phyloP scores from a whole-genome alignment of 2,797 vertebrate species.

The Cynopterus sphinx region DNA sequence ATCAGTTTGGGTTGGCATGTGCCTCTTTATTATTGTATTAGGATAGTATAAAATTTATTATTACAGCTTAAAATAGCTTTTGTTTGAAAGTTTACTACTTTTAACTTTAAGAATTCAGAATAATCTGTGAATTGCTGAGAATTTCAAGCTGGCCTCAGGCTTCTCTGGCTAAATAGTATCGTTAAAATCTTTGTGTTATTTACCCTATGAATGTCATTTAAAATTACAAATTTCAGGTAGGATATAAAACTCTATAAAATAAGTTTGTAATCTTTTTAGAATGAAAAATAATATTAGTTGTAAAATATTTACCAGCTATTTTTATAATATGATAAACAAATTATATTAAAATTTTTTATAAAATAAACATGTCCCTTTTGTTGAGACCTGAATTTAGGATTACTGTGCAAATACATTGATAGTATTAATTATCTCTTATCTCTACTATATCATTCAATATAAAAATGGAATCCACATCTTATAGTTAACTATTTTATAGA shows the following conservation, averaged over 20 bases:
- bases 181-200: background rate
- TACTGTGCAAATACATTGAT: background rate
- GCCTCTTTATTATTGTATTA: background rate
- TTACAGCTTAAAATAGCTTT: background rate
- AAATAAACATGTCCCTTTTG: background rate
- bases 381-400: background rate
- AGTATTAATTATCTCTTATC: background rate
- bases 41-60: background rate
- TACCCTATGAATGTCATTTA: background rate
- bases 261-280: background rate
- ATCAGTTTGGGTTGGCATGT: background rate
- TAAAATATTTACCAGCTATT: background rate
- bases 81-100: slow-evolving; percentile 35
- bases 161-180: background rate
- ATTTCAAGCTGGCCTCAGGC: background rate
- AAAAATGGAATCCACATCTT: background rate
- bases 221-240: background rate
- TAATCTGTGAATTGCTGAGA: background rate
- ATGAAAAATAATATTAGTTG: background rate
- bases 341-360: background rate
- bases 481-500: background rate
- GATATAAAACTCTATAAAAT: background rate
- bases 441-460: background rate
- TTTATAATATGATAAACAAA: background rate
- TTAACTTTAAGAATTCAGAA: slow-evolving; percentile 27